Percentiles rank a stretch among this genome's conserved stretches.
Evolutionary conservation across 2,797 vertebrate species (phyloP).

Genomic region (Galaxias olidus): DNA sequence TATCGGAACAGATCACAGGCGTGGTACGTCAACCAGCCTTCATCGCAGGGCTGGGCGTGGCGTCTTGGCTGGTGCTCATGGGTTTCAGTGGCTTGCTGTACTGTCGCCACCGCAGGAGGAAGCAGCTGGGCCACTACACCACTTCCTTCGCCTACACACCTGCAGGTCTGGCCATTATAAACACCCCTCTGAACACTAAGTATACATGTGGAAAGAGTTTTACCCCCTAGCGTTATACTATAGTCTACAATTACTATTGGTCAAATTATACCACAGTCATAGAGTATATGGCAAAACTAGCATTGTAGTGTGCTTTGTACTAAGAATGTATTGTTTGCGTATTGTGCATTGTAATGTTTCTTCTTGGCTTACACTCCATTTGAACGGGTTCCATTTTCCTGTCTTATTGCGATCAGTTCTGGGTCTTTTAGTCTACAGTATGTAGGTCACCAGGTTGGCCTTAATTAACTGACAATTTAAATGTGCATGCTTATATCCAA

Average conservation of each 20-base stretch:
- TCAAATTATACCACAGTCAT: too few species aligned
- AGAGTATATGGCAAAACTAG: too few species aligned
- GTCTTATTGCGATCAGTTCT: conserved; percentile 14
- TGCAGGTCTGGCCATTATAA: conserved; percentile 81
- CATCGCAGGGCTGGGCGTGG: conserved; percentile 91
- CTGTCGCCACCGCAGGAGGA: conserved; percentile 80
- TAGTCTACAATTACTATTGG: too few species aligned
- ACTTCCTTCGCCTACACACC: conserved; percentile 95
- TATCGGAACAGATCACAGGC: conserved; percentile 91
- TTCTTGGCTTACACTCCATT: conserved; percentile 13
- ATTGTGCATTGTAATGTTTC: too few species aligned
- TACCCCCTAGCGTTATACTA: too few species aligned
- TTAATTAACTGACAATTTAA: conserved; percentile 45
- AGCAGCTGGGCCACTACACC: conserved; percentile 93
- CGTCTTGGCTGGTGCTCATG: conserved; percentile 86
- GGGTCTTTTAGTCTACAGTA: conserved; percentile 11
- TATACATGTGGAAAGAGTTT: too few species aligned
- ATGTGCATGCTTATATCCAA: conserved; percentile 23
- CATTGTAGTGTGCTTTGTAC: too few species aligned
- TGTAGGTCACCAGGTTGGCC: conserved; percentile 41
- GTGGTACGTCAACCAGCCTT: conserved; percentile 93
- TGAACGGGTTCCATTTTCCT: not conserved
- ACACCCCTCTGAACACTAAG: conserved; percentile 25
- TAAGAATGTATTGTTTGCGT: too few species aligned
- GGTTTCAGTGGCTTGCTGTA: conserved; percentile 78